Percentiles rank a stretch among this genome's conserved stretches.
These are phyloP conservation scores for Erebia aethiops DNA, from an alignment of 2,888 invertebrate species.

Conservation along the genomic window DNA sequence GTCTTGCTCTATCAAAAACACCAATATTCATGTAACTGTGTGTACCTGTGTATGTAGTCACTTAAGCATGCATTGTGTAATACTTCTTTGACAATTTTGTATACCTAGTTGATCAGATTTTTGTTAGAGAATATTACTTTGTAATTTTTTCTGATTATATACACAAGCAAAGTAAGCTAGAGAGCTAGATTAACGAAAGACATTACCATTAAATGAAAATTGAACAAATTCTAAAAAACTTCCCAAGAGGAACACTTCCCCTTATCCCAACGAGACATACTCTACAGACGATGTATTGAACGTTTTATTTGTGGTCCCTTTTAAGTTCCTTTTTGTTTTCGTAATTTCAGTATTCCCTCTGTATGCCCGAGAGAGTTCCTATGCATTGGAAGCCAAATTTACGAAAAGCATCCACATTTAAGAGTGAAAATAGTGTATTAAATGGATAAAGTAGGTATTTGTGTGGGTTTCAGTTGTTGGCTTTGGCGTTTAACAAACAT, in stretches of 20 bases:
- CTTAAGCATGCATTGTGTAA: constrained; percentile 72
- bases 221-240: constrained; percentile 16
- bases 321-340: constrained; percentile 60
- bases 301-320: constrained; percentile 46
- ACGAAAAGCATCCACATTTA: constrained; percentile 82
- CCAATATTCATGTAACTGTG: constrained; percentile 66
- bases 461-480: constrained; percentile 46
- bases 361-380: constrained; percentile 82
- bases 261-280: constrained; percentile 24
- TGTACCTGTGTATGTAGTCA: constrained; percentile 71
- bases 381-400: constrained; percentile 83
- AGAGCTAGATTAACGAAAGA: constrained; percentile 38
- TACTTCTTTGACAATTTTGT: constrained; percentile 48
- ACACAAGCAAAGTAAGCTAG: constrained; percentile 43
- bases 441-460: constrained; percentile 80
- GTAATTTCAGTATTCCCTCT: constrained; percentile 81
- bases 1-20: constrained; percentile 65
- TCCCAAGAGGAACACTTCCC: constrained; percentile 4
- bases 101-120: constrained; percentile 40
- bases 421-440: constrained; percentile 83
- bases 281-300: constrained; percentile 29
- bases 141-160: constrained; percentile 36
- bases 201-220: constrained; percentile 17
- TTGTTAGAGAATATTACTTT: constrained; percentile 40
- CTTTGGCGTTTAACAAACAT: constrained; percentile 42